These are phyloP conservation scores for Micromesistius poutassou DNA, from an alignment of 2,797 vertebrate species.

Conservation along the genomic window DNA sequence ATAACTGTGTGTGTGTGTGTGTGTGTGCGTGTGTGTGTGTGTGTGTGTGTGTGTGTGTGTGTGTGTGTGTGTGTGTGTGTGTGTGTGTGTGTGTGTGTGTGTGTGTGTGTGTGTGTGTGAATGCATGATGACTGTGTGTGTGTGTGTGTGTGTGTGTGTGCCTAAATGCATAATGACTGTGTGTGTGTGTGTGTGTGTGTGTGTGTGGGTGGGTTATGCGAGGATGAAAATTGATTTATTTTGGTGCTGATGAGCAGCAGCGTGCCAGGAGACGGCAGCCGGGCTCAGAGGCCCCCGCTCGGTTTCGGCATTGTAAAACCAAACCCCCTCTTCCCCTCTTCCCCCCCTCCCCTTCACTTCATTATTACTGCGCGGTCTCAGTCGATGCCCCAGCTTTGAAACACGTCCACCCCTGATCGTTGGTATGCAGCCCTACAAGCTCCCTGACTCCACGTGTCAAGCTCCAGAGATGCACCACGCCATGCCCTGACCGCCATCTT, in stretches of 20 bases:
- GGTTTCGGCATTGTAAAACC: slow-evolving; percentile 72
- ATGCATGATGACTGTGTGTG: too few species aligned
- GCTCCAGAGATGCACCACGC: background rate
- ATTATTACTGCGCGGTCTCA: slow-evolving; percentile 72
- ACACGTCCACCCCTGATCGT: slow-evolving; percentile 59
- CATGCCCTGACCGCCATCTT: background rate
- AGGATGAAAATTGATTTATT: slow-evolving; percentile 81
- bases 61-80: background rate
- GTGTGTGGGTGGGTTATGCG: background rate
- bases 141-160: background rate
- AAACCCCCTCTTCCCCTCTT: slow-evolving; percentile 60
- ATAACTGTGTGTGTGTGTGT: background rate
- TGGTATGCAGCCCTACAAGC: slow-evolving; percentile 16
- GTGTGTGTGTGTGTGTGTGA: background rate
- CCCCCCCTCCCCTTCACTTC: slow-evolving; percentile 61
- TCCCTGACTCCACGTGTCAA: background rate
- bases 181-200: background rate
- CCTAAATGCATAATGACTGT: background rate
- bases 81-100: background rate
- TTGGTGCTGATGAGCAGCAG: slow-evolving; percentile 73
- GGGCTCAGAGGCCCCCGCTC: slow-evolving; percentile 65
- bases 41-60: too few species aligned
- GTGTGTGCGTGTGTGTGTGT: background rate
- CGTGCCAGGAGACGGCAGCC: slow-evolving; percentile 70
- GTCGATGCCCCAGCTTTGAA: slow-evolving; percentile 60